Base-by-base conservation (phyloP, 53 echinoderm and acorn worm species). In the Astropecten irregularis region DNA sequence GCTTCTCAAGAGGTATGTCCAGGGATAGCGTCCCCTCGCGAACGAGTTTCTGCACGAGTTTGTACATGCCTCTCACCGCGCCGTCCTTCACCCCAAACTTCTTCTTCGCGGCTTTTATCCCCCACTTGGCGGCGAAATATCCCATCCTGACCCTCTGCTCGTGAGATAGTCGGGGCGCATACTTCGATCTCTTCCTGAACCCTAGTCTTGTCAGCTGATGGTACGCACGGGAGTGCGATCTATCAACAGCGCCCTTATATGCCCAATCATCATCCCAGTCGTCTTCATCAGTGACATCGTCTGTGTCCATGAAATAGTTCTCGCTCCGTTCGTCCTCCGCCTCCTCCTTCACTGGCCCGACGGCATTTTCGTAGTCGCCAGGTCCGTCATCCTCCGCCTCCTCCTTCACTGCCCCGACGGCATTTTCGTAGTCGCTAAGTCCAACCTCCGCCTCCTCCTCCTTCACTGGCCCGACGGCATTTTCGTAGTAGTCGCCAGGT, bases 91-190 rank as follows among this genome's bases (percentile, higher is more conserved):
- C 52, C 2, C 72, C 72, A 31, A 32, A 72, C 49, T 34, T 53
- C 20, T 52, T 72, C 52, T 30, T 50, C 34, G 53, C n/a, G 15
- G 72, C 72, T 35, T 51, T 51, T 2, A 72, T 19, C 3, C 72
- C 72, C 20, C 51, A 72, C 53, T 72, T 52, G 7, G 49, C 51
- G n/a, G 50, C 72, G 22, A 25, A 72, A 51, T 34, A 72, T 22
- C 72, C 72, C 72, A 72, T 72, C 19, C 19, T 33, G 33, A 72
- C 22, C 52, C 72, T n/a, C 72, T 72, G 51, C 33, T 72, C 72
- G 20, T 72, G 72, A 16, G 72, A 72, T n/a, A n/a, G n/a, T 52
- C 53, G 53, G 14, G 72, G 51, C 51, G 53, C 16, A 53, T 72
- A 15, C 16, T n/a, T n/a, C n/a, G n/a, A n/a, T n/a, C n/a, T n/a